These are phyloP conservation scores for Podarcis raffonei DNA, from an alignment of 2,113 vertebrate genomes.

Conservation along the genomic window DNA sequence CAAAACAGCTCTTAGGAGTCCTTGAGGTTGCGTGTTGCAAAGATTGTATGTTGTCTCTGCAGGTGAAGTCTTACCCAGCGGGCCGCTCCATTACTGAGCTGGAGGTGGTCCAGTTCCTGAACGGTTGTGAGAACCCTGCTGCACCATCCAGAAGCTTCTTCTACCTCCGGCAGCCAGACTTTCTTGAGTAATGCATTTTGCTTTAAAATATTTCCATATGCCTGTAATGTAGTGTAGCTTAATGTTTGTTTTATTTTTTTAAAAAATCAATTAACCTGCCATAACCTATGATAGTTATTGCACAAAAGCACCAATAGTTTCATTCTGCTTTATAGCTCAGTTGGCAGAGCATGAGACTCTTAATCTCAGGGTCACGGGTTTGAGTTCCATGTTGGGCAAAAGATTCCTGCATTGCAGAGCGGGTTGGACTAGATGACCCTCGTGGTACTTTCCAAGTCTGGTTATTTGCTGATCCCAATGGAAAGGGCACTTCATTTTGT, in stretches of 20 bases:
- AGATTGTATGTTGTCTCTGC: background rate
- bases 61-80: constrained; percentile 78
- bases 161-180: constrained; percentile 81
- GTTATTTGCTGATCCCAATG: background rate
- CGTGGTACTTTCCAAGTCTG: background rate
- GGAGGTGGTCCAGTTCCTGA: constrained; percentile 86
- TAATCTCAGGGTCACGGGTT: no score
- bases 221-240: background rate
- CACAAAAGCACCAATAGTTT: background rate
- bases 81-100: constrained; percentile 88
- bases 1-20: background rate
- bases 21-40: background rate
- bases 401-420: no score
- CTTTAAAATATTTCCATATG: background rate
- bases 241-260: background rate
- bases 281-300: background rate
- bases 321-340: background rate
- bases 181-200: constrained; percentile 65
- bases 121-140: background rate
- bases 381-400: no score
- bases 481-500: background rate
- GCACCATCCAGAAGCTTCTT: constrained; percentile 67
- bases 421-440: no score
- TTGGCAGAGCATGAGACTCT: no score
- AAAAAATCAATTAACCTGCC: background rate